Conservation (phyloP, 2,888 invertebrate genomes). For the Stenodema calcarata region DNA sequence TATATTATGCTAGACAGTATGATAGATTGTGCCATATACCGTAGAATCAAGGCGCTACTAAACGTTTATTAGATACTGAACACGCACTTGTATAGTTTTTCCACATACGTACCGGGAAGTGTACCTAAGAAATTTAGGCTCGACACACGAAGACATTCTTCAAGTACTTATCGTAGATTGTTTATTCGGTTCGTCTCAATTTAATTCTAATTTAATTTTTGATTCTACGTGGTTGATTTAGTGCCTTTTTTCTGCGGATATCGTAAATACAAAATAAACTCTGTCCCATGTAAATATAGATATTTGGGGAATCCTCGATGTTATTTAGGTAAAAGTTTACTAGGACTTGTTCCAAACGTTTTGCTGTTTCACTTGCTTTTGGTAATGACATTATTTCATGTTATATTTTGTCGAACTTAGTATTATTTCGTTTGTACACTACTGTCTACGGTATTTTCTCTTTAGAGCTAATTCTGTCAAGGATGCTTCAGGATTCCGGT, state of each 20-base stretch:
- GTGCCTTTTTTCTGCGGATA: conserved; percentile 12
- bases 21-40: conserved; percentile 5
- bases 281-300: neutral
- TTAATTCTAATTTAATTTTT: neutral
- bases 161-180: too few relatives aligned
- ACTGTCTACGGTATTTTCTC: too few relatives aligned
- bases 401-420: neutral
- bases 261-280: neutral
- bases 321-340: neutral
- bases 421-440: neutral
- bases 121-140: too few relatives aligned
- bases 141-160: too few relatives aligned
- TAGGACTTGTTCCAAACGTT: neutral
- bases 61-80: neutral
- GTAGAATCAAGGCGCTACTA: neutral
- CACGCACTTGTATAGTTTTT: neutral
- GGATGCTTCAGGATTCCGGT: too few relatives aligned
- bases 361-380: neutral
- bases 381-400: neutral
- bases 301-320: neutral
- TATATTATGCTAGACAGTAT: neutral
- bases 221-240: neutral
- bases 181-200: neutral
- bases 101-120: neutral
- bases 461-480: too few relatives aligned